Base-by-base conservation (phyloP, 2,113 vertebrate genomes). In the Pelodiscus sinensis region DNA sequence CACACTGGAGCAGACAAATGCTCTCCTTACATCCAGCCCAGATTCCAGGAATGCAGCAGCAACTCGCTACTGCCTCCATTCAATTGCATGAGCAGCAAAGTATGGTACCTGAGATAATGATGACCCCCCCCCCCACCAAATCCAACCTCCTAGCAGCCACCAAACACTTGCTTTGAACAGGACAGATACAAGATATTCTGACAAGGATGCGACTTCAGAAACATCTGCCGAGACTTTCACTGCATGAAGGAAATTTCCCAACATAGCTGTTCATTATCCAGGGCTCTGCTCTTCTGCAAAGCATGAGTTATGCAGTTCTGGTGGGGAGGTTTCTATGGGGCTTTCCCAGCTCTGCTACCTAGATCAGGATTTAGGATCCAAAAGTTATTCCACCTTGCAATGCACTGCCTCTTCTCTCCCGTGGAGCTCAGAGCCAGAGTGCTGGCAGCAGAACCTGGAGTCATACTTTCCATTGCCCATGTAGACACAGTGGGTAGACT, bases 171-270 rank as follows among this genome's bases (percentile, higher is more conserved):
- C 21, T 75, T 44, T 24, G 71, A 75, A 75, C 3, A 4, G 22
- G 22, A 44, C 71, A 75, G 38, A 8, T 75, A 75, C 38, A 44
- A 44, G 73, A 14, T 77, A 77, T 50, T 77, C 38, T 77, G 12
- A 24, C 22, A 50, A 27, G 24, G 73, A 77, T 14, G 38, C 4
- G 5, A 77, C 44, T 44, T 77, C 73, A 77, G 44, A 44, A 83
- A 56, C n/a, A 8, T 68, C 78, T 85, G 71, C 71, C 0, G 2
- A 79, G 81, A 90, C 83, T 92, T 86, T 96, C 94, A 96, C 94
- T 94, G 96, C 84, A 92, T 87, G 90, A 85, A 90, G 58, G 50
- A 50, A 55, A 55, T 85, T 73, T 85, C 65, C 83, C 68, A 85
- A n/a, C 90, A 78, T 15, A 56, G 94, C 92, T 85, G n/a, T 52